Evolutionary conservation across 2,113 vertebrate species (phyloP), one percentile per base, ranked within the genome.

Genomic region (Mus pahari): DNA sequence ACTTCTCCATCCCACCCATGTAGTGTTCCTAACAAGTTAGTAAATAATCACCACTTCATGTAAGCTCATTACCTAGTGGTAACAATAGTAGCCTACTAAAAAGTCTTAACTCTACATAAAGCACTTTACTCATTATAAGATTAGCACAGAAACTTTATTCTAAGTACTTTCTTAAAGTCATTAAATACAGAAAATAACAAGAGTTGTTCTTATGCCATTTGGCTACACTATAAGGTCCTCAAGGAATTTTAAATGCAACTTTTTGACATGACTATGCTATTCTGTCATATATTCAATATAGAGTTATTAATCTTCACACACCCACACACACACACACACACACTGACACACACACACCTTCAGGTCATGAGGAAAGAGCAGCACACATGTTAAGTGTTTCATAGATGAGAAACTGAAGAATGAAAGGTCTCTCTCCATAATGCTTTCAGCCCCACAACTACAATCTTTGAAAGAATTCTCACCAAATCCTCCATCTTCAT

Each of bases 11-110:
- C 92, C 58, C 60, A 31, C 26, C 14, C 17, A 84, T 48, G 28
- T 90, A 92, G 86, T 28, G 71, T 81, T 91, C 89, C 87, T 66
- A 94, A 88, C 16, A 86, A 91, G 64, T 22, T 86, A 92, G 64
- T 66, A 28, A 66, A 39, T 92, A 93, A 86, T 86, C 93, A 92
- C 73, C 50, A 53, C 55, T 94, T 24, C 20, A 73, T 48, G 28
- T 89, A 95, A 79, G 14, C 79, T 92, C 62, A 45, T 90, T 96
- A 60, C 9, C 33, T 58, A 31, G 26, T 60, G 20, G 42, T 45
- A 26, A 96, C 97, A 91, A 74, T 86, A 82, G 86, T 88, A 64
- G 36, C n/a, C 91, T 86, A 73, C 66, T 60, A 58, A 42, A 42
- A 26, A 62, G 81, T 42, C n/a, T 82, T 83, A 42, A 39, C 24